Percentiles rank a stretch among this genome's conserved stretches.
These are phyloP conservation scores for Manacus vitellinus DNA, from an alignment of 2,113 vertebrate genomes.

Conservation along the genomic window DNA sequence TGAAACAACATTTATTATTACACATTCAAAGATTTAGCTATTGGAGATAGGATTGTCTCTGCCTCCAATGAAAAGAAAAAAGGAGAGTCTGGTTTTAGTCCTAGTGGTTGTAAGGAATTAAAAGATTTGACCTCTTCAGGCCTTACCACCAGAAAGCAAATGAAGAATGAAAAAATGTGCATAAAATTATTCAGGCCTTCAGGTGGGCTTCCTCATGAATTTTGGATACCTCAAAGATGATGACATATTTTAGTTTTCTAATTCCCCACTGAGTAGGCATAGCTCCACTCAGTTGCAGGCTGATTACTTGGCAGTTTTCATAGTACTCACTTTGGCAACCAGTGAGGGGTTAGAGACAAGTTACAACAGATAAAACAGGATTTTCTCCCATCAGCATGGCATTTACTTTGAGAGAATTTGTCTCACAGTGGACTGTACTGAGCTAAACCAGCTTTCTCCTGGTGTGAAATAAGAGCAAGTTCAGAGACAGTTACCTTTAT, in stretches of 20 bases:
- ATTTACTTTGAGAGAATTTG: neutral
- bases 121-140: neutral
- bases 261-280: neutral
- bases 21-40: neutral
- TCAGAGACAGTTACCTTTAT: neutral
- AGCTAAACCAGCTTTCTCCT: neutral
- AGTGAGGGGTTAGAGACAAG: neutral
- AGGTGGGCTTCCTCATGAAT: neutral
- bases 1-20: neutral
- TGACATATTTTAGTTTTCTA: neutral
- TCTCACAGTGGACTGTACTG: neutral
- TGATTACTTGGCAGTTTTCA: slow-evolving; percentile 15
- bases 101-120: neutral
- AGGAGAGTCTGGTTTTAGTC: neutral
- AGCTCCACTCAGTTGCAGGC: neutral
- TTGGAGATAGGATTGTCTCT: neutral
- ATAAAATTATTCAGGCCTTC: neutral
- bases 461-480: neutral
- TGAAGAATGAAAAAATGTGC: neutral
- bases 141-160: neutral
- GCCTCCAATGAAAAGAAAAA: neutral
- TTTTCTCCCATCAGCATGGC: neutral
- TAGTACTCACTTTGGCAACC: neutral
- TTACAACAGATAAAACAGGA: neutral
- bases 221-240: neutral